Conservation (phyloP, 2,113 vertebrate genomes). For the Caranx melampygus region DNA sequence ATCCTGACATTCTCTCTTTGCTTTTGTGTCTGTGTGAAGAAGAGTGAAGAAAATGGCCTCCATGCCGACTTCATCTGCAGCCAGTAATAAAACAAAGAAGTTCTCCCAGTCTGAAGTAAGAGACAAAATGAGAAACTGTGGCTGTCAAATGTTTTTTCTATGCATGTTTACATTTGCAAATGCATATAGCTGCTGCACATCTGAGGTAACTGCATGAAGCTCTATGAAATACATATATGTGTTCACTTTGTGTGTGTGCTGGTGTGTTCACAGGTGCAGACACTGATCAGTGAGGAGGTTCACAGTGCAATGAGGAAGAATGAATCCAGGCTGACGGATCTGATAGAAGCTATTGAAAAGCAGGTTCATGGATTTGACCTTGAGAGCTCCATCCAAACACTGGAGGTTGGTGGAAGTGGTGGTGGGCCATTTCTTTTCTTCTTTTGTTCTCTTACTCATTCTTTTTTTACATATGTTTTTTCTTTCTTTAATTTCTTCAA, state of each 20-base stretch:
- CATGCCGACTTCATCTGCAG: background rate
- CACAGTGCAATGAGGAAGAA: background rate
- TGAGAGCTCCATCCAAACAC: slow-evolving; percentile 36
- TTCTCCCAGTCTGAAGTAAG: slow-evolving; percentile 62
- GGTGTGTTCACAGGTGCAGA: slow-evolving; percentile 52
- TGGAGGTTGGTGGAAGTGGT: slow-evolving; percentile 58
- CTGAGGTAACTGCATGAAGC: too few species aligned
- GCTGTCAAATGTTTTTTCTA: background rate
- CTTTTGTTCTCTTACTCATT: background rate
- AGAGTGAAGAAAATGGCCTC: slow-evolving; percentile 34
- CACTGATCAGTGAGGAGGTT: slow-evolving; percentile 57
- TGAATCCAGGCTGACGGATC: slow-evolving; percentile 30
- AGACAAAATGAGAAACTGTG: background rate
- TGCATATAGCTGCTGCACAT: too few species aligned
- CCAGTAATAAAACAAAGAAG: background rate
- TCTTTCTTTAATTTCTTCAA: background rate
- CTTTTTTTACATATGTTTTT: too few species aligned
- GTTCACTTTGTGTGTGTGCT: background rate
- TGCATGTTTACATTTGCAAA: background rate
- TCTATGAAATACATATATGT: background rate
- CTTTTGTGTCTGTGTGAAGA: slow-evolving; percentile 9
- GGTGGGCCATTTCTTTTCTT: background rate
- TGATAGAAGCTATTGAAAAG: slow-evolving; percentile 45
- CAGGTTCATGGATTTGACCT: slow-evolving; percentile 7
- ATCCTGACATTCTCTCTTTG: background rate